These are phyloP conservation scores for Drosophila pseudotalamancana DNA, from an alignment of 2,888 invertebrate genomes.

Conservation along the genomic window DNA sequence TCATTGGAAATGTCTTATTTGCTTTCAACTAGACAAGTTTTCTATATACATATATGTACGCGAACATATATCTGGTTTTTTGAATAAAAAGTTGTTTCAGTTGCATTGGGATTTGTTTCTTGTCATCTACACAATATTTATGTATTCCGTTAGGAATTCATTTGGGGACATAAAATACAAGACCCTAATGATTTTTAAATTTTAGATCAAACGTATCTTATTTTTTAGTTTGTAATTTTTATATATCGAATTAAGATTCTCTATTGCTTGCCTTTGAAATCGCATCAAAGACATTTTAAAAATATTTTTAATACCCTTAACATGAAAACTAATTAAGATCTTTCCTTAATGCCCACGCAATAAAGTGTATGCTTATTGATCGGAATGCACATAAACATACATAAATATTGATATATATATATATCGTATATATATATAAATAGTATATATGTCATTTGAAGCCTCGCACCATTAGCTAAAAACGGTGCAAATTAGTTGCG, in stretches of 20 bases:
- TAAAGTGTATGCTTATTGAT: background rate
- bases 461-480: conserved; percentile 47
- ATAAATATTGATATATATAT: conserved; percentile 12
- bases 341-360: background rate
- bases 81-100: background rate
- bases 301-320: background rate
- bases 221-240: background rate
- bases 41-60: background rate
- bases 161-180: background rate
- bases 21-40: conserved; percentile 1
- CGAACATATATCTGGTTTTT: background rate
- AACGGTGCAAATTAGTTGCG: conserved; percentile 57
- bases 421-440: conserved; percentile 3
- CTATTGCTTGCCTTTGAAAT: background rate
- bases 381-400: conserved; percentile 4
- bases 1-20: conserved; percentile 53
- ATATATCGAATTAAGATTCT: background rate
- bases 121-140: background rate
- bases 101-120: conserved; percentile 12
- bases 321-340: background rate
- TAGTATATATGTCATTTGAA: conserved; percentile 22
- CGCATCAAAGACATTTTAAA: background rate
- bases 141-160: conserved; percentile 2
- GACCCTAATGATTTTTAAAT: background rate
- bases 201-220: background rate